These are phyloP conservation scores for Palloptera scutellata DNA, from an alignment of 2,888 invertebrate genomes.

Conservation along the genomic window DNA sequence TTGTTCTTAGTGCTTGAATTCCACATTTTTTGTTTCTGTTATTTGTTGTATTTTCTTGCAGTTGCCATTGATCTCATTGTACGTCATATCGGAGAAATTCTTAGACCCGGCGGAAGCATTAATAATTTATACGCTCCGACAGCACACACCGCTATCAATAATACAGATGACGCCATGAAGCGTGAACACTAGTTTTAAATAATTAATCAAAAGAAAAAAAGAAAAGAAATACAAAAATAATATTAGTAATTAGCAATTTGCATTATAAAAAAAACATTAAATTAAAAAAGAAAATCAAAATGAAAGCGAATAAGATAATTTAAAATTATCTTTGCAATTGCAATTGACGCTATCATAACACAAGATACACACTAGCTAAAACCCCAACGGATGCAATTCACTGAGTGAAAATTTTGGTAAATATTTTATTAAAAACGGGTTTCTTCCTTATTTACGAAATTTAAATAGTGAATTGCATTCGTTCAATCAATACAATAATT, in stretches of 20 bases:
- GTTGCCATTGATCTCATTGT: conserved; percentile 99
- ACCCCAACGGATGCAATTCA: too few species aligned
- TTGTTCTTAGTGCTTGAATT: conserved; percentile 41
- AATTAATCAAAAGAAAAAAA: conserved; percentile 24
- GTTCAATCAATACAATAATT: too few species aligned
- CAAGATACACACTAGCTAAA: background rate
- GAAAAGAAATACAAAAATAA: conserved; percentile 25
- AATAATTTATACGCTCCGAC: conserved; percentile 62
- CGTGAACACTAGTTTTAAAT: conserved; percentile 54
- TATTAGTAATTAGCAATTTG: conserved; percentile 1
- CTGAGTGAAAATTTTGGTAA: too few species aligned
- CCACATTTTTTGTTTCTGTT: conserved; percentile 49
- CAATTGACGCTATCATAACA: background rate
- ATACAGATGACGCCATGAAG: conserved; percentile 54
- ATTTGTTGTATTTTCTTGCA: conserved; percentile 73
- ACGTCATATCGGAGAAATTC: conserved; percentile 97
- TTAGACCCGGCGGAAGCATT: conserved; percentile 70
- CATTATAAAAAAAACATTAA: background rate
- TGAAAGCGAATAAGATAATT: background rate
- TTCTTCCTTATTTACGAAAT: too few species aligned
- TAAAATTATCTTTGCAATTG: background rate
- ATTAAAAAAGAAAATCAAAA: background rate
- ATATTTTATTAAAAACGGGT: too few species aligned
- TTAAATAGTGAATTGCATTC: too few species aligned
- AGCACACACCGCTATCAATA: conserved; percentile 54